A percentile compares a stretch with the other conserved stretches of the same genome.
These are phyloP conservation scores for Mastomys natalensis DNA, from an alignment of 2,113 vertebrate genomes.

Conservation along the genomic window DNA sequence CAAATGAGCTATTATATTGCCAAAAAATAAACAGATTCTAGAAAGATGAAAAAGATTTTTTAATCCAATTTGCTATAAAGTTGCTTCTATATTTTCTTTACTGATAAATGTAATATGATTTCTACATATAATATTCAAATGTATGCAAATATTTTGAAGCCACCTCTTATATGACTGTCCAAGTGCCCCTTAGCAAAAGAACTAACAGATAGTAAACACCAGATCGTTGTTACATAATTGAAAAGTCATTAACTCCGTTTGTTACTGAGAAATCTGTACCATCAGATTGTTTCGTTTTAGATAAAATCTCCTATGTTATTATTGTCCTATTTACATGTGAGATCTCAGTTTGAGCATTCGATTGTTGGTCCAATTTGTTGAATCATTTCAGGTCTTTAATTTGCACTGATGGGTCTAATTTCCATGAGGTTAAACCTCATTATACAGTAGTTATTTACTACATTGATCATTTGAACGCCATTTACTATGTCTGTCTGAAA, in stretches of 20 bases:
- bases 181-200: neutral
- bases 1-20: neutral
- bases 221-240: neutral
- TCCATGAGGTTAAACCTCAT: slow-evolving; percentile 24
- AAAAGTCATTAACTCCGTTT: slow-evolving; percentile 24
- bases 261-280: slow-evolving; percentile 27
- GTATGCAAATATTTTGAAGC: neutral
- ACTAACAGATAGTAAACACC: neutral
- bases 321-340: neutral
- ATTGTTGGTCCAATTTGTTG: slow-evolving; percentile 19
- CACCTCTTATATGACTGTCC: neutral
- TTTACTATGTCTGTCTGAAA: neutral
- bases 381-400: slow-evolving; percentile 37
- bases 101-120: neutral
- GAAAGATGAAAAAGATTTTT: neutral
- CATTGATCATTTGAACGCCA: slow-evolving; percentile 10
- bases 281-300: neutral
- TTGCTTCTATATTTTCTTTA: neutral
- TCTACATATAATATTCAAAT: neutral
- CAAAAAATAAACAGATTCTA: neutral
- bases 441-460: slow-evolving; percentile 12
- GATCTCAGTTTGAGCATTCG: neutral
- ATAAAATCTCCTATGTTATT: neutral
- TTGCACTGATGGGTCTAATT: slow-evolving; percentile 7
- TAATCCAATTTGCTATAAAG: neutral